Evolutionary conservation across 2,113 vertebrate species (phyloP).

Genomic region (Parotia lawesii): DNA sequence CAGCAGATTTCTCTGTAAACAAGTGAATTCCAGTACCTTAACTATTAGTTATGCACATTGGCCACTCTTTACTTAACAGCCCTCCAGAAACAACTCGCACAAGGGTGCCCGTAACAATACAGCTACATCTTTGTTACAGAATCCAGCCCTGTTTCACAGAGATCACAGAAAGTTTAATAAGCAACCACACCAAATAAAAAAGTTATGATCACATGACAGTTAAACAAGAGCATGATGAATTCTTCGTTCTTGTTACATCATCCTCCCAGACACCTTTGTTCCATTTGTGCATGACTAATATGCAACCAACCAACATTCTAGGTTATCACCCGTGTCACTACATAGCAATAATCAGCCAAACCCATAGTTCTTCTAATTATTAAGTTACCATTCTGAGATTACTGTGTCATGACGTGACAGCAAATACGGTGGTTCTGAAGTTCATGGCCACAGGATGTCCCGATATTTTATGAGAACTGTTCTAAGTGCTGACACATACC

Average conservation of each 20-base stretch:
- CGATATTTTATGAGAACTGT: not conserved
- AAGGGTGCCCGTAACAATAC: not conserved
- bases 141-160: not conserved
- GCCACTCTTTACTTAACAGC: not conserved
- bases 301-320: not conserved
- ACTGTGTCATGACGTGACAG: fast-evolving
- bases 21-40: not conserved
- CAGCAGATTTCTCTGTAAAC: not conserved
- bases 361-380: not conserved
- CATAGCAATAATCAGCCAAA: not conserved
- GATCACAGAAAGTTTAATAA: not conserved
- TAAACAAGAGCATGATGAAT: not conserved
- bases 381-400: not conserved
- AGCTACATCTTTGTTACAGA: not conserved
- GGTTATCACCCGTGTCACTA: not conserved
- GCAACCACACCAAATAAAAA: not conserved
- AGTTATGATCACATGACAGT: not conserved
- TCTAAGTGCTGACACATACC: not conserved
- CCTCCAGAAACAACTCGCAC: not conserved
- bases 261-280: not conserved
- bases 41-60: not conserved
- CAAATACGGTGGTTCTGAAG: not conserved
- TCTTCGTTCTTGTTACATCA: not conserved
- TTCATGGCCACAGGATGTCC: not conserved
- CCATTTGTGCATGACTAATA: not conserved